Percentiles rank a stretch among this genome's conserved stretches.
Conservation (phyloP, 2,888 invertebrate species). For the Platypus cylindrus region DNA sequence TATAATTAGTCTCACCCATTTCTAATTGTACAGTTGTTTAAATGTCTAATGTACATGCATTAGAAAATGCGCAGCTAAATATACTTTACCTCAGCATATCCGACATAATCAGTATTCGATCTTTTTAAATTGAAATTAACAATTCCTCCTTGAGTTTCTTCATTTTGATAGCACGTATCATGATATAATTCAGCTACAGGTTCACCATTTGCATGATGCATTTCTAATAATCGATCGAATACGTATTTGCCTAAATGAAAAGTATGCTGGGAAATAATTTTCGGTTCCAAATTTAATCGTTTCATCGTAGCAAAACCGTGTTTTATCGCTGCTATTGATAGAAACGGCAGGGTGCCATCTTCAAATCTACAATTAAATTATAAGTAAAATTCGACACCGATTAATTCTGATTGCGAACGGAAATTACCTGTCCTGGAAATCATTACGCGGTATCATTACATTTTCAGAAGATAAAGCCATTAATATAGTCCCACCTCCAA, state of each 20-base stretch:
- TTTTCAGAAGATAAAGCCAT: constrained; percentile 61
- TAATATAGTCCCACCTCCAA: constrained; percentile 90
- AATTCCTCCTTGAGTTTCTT: constrained; percentile 63
- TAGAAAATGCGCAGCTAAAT: constrained; percentile 3
- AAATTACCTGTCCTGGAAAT: constrained; percentile 62
- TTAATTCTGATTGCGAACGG: not conserved
- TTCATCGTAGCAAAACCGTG: constrained; percentile 71
- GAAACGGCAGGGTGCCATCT: constrained; percentile 84
- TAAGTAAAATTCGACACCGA: not conserved
- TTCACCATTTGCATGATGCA: constrained; percentile 61
- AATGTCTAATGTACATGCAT: no score
- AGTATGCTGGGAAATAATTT: constrained; percentile 58
- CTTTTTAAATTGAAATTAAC: constrained; percentile 80
- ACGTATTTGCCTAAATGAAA: constrained; percentile 64
- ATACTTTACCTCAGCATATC: constrained; percentile 67
- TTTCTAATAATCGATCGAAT: constrained; percentile 44
- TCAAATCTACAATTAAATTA: constrained; percentile 58
- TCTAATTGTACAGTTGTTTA: no score
- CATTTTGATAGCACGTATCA: constrained; percentile 53
- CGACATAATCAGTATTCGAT: constrained; percentile 65
- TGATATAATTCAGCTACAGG: constrained; percentile 60
- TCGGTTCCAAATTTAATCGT: constrained; percentile 50
- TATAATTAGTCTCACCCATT: constrained; percentile 2
- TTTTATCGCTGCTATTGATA: constrained; percentile 68
- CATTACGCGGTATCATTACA: constrained; percentile 55